Conservation (phyloP, 2,888 invertebrate species). For the Drosophila flavopinicola region DNA sequence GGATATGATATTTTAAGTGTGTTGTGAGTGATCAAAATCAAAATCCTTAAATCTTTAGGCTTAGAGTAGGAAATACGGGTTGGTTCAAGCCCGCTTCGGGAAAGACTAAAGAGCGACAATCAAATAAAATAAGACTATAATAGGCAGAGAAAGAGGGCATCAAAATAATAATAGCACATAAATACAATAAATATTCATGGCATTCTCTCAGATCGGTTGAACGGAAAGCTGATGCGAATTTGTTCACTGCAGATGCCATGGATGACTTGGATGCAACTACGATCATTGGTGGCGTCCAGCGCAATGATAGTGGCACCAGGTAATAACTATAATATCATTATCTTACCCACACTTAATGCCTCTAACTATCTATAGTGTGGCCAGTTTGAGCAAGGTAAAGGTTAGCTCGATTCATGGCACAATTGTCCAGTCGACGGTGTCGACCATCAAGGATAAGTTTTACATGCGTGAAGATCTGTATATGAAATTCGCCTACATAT, state of each 20-base stretch:
- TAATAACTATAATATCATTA: conserved; percentile 7
- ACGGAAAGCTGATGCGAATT: conserved; percentile 29
- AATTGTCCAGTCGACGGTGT: background rate
- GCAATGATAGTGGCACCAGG: conserved; percentile 51
- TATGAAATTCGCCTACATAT: conserved; percentile 46
- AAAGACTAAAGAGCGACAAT: too few species aligned
- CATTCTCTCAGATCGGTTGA: conserved; percentile 43
- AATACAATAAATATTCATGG: background rate
- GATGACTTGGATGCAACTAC: conserved; percentile 46
- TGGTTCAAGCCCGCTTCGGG: too few species aligned
- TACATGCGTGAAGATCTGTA: conserved; percentile 44
- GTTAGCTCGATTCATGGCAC: conserved; percentile 39
- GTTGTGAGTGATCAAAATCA: conserved; percentile 41
- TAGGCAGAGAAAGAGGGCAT: too few species aligned
- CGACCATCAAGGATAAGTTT: conserved; percentile 23
- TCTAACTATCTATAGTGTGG: conserved; percentile 29
- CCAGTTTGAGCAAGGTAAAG: conserved; percentile 45
- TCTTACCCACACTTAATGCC: background rate
- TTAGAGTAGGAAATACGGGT: too few species aligned
- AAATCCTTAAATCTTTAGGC: too few species aligned
- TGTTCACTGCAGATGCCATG: conserved; percentile 57
- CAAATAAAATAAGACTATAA: too few species aligned
- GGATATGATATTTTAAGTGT: conserved; percentile 37
- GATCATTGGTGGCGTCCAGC: conserved; percentile 56
- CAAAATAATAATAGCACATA: too few species aligned